Evolutionary conservation across 2,888 invertebrate species (phyloP), one percentile per base, ranked within the genome.

Genomic region (Helicoverpa assulta): DNA sequence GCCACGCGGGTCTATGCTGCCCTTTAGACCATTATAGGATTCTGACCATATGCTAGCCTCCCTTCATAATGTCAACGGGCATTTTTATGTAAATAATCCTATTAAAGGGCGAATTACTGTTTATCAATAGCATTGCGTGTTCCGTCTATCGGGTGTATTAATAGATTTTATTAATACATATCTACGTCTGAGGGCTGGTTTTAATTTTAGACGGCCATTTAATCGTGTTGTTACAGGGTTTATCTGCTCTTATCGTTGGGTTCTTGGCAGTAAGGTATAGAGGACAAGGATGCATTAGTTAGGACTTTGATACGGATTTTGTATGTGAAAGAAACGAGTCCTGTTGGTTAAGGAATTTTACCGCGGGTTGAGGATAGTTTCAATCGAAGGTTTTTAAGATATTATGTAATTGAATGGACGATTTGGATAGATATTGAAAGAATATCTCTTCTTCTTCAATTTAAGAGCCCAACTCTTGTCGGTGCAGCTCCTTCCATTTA

Each of bases 71-170:
- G 85, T 84, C 85, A 86, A 73, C 71, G 59, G 69, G 73, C 79
- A 87, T 87, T 85, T 88, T 88, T 88, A 88, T 88, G 88, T 80
- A 83, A 85, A 87, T 87, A 74, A 66, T 61, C 64, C 76, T 70
- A 67, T 62, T 66, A 86, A 86, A 84, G 82, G 83, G 81, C 84
- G 73, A 79, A 81, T 85, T 81, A 83, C 86, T 84, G 80, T 82
- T 83, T 82, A 80, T 84, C 81, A 73, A 77, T 74, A 58, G 2
- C n/a, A 26, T 77, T 52, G 70, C 70, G 56, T 68, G 61, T 52
- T 51, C 8, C 16, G 37, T 16, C 18, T 61, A 61, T 61, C 57
- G 29, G 12, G 5, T 57, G 67, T 76, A 67, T 60, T 72, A 73
- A 77, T 76, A 77, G 64, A 73, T 73, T 77, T 76, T 77, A 76